phyloP scores from a whole-genome alignment of 1,140 invertebrate species.

The Zaprionus capensis region DNA sequence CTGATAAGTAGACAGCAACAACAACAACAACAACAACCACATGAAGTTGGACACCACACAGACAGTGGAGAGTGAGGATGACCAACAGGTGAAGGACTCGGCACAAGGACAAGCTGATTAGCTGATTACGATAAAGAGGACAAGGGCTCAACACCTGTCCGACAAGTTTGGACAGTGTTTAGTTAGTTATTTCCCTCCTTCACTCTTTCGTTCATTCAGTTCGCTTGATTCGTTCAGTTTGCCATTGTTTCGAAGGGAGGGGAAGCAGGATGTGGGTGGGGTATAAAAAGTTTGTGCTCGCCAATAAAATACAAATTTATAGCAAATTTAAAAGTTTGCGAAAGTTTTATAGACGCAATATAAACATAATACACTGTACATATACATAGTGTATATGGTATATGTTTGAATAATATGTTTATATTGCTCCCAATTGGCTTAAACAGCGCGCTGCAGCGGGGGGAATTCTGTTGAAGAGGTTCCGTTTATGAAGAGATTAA shows the following conservation, averaged over 20 bases:
- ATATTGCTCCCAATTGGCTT: conserved; percentile 14
- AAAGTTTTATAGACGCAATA: conserved; percentile 12
- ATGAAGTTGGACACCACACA: neutral
- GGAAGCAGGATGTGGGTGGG: neutral
- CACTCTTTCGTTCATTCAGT: neutral
- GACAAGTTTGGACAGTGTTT: conserved; percentile 1
- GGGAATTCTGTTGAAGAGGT: neutral
- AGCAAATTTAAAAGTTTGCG: conserved; percentile 13
- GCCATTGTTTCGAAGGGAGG: too few relatives aligned
- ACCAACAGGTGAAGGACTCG: conserved; percentile 51
- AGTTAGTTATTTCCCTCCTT: neutral
- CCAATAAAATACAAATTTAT: conserved; percentile 11
- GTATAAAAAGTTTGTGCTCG: neutral
- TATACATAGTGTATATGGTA: neutral
- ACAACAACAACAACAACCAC: conserved; percentile 10
- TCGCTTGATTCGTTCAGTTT: neutral
- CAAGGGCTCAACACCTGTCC: conserved; percentile 21
- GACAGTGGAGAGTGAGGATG: neutral
- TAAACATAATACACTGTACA: neutral
- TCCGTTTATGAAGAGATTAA: conserved; percentile 2
- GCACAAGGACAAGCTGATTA: conserved; percentile 29
- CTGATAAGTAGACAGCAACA: conserved; percentile 49
- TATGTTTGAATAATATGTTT: conserved; percentile 12
- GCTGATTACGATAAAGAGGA: conserved; percentile 38
- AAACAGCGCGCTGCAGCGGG: neutral